phyloP scores from a whole-genome alignment of 2,888 invertebrate genomes.

The Zootermopsis nevadensis region DNA sequence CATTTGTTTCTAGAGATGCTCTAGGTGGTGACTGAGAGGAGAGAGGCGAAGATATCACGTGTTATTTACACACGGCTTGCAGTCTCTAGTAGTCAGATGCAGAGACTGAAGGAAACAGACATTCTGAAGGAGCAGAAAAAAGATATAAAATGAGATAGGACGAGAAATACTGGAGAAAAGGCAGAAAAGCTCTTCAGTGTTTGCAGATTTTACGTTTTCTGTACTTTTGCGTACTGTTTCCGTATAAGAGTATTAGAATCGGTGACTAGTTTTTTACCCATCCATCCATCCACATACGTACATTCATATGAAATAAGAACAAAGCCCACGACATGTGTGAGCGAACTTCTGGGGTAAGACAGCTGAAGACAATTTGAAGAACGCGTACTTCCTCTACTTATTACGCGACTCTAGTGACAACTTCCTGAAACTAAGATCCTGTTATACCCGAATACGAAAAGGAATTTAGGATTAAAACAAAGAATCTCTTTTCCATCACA shows the following conservation, averaged over 20 bases:
- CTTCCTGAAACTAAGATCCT: slow-evolving; percentile 1
- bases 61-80: slow-evolving; percentile 33
- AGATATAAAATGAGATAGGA: slow-evolving; percentile 4
- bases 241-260: slow-evolving; percentile 22
- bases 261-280: background rate
- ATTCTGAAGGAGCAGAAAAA: background rate
- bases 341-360: slow-evolving; percentile 5
- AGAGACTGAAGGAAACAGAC: slow-evolving; percentile 6
- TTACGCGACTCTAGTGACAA: background rate
- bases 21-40: background rate
- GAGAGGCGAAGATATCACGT: slow-evolving; percentile 15
- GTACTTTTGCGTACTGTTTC: background rate
- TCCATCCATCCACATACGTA: background rate
- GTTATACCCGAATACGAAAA: slow-evolving; percentile 7
- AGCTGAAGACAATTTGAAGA: background rate
- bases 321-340: background rate
- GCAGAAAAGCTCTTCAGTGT: slow-evolving; percentile 12
- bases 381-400: background rate
- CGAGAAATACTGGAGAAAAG: background rate
- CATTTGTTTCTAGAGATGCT: background rate
- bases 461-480: slow-evolving; percentile 26
- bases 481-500: slow-evolving; percentile 9
- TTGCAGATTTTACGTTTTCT: background rate
- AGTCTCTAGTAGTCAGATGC: slow-evolving; percentile 10
- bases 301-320: background rate